A percentile compares a stretch with the other conserved stretches of the same genome.
phyloP scores from a whole-genome alignment of 2,888 invertebrate genomes.

The Ptychoptera albimana region DNA sequence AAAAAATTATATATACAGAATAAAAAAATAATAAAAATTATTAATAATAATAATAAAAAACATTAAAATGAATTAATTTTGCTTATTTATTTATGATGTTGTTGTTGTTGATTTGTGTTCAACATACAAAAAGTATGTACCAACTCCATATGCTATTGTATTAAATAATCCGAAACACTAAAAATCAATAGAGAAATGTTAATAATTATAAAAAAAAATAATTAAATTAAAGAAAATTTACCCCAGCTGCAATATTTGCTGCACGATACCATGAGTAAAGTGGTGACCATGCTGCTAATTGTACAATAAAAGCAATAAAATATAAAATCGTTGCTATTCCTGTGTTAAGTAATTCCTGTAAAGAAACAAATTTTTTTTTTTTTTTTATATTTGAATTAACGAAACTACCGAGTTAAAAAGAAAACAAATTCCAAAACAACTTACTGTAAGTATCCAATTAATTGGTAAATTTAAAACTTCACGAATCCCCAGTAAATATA shows the following conservation, averaged over 20 bases:
- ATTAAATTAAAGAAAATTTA: constrained; percentile 32
- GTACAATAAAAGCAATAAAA: constrained; percentile 63
- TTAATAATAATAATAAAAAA: not conserved
- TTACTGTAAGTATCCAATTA: constrained; percentile 72
- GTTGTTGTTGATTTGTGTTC: constrained; percentile 46
- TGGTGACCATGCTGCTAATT: constrained; percentile 47
- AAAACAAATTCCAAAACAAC: constrained; percentile 18
- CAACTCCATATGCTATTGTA: constrained; percentile 59
- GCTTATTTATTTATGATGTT: not conserved
- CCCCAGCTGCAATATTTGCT: constrained; percentile 60
- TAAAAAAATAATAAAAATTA: no score
- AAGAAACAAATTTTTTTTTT: constrained; percentile 14
- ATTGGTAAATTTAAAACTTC: constrained; percentile 64
- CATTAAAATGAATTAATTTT: not conserved
- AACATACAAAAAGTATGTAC: constrained; percentile 55
- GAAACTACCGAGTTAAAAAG: not conserved
- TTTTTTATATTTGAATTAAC: not conserved
- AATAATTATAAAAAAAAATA: not conserved
- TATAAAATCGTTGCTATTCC: constrained; percentile 52
- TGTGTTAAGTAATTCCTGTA: constrained; percentile 69
- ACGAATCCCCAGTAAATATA: constrained; percentile 63
- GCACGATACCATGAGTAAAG: constrained; percentile 27
- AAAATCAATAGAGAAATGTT: constrained; percentile 10
- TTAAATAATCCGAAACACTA: constrained; percentile 73
- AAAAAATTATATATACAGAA: no score